Evolutionary conservation across 2,797 vertebrate genomes (phyloP).

Genomic region (Danio tinwini): DNA sequence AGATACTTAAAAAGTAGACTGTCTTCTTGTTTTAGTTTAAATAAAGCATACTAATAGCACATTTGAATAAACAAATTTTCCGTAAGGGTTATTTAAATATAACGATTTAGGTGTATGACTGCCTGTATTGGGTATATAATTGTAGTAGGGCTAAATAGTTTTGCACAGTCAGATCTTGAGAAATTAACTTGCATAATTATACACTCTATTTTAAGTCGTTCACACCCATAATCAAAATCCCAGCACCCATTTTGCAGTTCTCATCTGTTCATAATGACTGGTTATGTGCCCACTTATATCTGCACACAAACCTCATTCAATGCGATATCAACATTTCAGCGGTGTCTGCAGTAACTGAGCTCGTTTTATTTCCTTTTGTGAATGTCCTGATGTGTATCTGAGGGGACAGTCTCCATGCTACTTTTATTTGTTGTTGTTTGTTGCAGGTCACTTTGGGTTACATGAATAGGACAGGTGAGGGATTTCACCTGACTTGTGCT

Average conservation of each 20-base stretch:
- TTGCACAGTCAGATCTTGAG: slow-evolving; percentile 4
- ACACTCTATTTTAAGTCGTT: background rate
- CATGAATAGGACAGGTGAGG: slow-evolving; percentile 24
- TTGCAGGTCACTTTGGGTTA: slow-evolving; percentile 45
- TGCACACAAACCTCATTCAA: background rate
- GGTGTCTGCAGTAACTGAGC: background rate
- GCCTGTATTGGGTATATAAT: slow-evolving; percentile 5
- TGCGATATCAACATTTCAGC: background rate
- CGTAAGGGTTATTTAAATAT: background rate
- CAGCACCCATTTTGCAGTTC: background rate
- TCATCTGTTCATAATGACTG: background rate
- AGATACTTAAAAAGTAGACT: no score
- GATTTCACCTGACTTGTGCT: slow-evolving; percentile 39
- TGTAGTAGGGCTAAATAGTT: slow-evolving; percentile 4
- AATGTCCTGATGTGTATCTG: slow-evolving; percentile 3
- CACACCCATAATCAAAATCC: background rate
- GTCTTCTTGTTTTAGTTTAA: no score
- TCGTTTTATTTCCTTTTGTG: background rate
- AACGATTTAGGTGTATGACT: background rate
- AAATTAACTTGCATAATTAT: slow-evolving; percentile 21
- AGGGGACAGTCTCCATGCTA: background rate
- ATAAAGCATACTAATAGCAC: no score
- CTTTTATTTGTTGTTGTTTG: slow-evolving; percentile 31
- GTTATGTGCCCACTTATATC: background rate
- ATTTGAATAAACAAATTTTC: no score